Conservation (phyloP, 2,113 vertebrate genomes). For the Myiozetetes cayanensis region DNA sequence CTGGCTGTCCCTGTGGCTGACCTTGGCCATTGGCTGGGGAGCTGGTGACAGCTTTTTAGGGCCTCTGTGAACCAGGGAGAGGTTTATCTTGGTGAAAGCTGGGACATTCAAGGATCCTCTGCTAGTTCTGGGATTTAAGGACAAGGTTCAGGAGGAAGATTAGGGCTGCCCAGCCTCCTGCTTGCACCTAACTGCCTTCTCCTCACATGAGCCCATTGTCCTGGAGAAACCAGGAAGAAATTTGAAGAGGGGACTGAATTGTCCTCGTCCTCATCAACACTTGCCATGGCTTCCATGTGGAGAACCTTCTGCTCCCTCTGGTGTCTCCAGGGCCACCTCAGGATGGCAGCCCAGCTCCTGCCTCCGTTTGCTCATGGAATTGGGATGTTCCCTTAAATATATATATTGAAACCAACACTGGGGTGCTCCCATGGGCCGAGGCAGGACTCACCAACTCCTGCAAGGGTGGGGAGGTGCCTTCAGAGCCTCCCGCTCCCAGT, state of each 20-base stretch:
- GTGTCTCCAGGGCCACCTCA: background rate
- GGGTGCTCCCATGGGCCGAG: accelerated
- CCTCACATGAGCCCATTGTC: accelerated
- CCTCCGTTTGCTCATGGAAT: accelerated
- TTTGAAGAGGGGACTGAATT: background rate
- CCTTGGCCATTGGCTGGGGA: accelerated
- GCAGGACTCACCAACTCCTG: accelerated
- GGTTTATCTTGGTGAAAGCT: background rate
- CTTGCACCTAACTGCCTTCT: background rate
- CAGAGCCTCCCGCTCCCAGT: background rate
- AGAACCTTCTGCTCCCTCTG: background rate
- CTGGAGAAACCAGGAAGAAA: background rate
- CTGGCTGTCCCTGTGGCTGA: background rate
- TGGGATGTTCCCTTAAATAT: background rate
- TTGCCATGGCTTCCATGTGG: background rate
- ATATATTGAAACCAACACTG: accelerated
- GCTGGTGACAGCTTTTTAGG: background rate
- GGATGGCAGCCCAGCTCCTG: background rate
- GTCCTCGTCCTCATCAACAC: background rate
- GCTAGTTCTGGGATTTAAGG: background rate
- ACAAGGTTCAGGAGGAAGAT: background rate
- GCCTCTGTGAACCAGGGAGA: background rate
- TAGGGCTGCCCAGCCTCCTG: background rate
- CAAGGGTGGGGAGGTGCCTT: background rate
- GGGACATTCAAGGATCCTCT: background rate